Base-by-base conservation (phyloP, 2,888 invertebrate species). In the Germaria angustata region DNA sequence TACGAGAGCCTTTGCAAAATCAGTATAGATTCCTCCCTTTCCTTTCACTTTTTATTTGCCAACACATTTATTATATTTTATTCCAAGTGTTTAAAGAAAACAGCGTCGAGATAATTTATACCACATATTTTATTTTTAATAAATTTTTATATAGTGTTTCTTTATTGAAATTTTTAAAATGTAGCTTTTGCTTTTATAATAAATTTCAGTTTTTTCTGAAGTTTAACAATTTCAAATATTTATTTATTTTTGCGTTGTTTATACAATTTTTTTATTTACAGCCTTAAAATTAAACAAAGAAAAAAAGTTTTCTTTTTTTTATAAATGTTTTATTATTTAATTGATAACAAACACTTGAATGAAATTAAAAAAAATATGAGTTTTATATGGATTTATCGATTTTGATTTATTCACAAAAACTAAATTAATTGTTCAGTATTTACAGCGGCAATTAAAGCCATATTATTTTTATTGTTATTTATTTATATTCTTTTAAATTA, bases 131-230 rank as follows among this genome's bases (percentile, higher is more conserved):
- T n/a, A n/a, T n/a, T n/a, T n/a, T n/a, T n/a, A n/a, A n/a, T 32
- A 28, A 53, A 15, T 13, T 28, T 17, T 55, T 17, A 55, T 11
- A 17, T 17, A 9, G 20, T 34, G 17, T 59, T 68, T 41, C 5
- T 68, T 76, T 76, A 51, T 59, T 68, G 68, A 41, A 76, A 22
- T 68, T 59, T 24, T 76, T 32, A 39, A 68, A 68, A 59, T 44
- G 59, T 39, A 15, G 17, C 15, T 24, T 65, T 44, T 36, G 5
- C 46, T 49, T 36, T 17, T 59, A 55, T 9, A 39, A 49, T 53
- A 57, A 49, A 68, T 51, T 59, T 73, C 28, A 8, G 15, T 44
- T 57, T 46, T 63, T 17, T 59, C 39, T 46, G 36, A 11, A 57
- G 20, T 59, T 59, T 49, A 76, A 68, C 68, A 66, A 68, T 22